phyloP scores from a whole-genome alignment of 2,888 invertebrate genomes.

The Hyposoter didymator region DNA sequence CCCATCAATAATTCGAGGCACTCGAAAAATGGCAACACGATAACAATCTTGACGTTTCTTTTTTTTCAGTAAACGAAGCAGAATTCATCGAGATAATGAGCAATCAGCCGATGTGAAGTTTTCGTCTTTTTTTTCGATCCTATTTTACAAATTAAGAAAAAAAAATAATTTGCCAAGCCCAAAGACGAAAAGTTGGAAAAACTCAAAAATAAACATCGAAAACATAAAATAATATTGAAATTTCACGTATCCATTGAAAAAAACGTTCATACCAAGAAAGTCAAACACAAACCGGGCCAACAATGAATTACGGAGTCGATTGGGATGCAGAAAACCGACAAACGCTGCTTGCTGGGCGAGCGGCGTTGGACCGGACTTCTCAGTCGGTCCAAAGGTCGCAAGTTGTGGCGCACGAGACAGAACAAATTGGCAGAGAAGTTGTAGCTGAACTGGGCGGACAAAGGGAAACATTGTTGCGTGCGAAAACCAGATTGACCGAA shows the following conservation, averaged over 20 bases:
- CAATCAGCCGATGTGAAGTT: conserved; percentile 36
- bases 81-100: conserved; percentile 72
- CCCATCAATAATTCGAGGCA: no score
- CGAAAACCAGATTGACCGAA: conserved; percentile 88
- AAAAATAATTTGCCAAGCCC: not conserved
- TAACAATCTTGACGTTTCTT: conserved; percentile 2
- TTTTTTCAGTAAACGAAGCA: conserved; percentile 70
- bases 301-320: conserved; percentile 81
- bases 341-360: conserved; percentile 86
- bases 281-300: conserved; percentile 27
- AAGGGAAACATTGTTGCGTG: conserved; percentile 89
- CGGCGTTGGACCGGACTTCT: conserved; percentile 86
- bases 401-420: conserved; percentile 91
- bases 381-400: conserved; percentile 89
- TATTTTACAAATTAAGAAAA: not conserved
- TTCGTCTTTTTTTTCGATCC: not conserved
- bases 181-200: not conserved
- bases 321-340: conserved; percentile 87
- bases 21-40: not conserved
- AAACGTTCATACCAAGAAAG: not conserved
- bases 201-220: not conserved
- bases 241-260: not conserved
- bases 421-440: conserved; percentile 91
- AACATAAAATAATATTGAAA: not conserved
- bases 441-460: conserved; percentile 91